phyloP scores from a whole-genome alignment of 2,797 vertebrate species.

The Cirrhinus mrigala region DNA sequence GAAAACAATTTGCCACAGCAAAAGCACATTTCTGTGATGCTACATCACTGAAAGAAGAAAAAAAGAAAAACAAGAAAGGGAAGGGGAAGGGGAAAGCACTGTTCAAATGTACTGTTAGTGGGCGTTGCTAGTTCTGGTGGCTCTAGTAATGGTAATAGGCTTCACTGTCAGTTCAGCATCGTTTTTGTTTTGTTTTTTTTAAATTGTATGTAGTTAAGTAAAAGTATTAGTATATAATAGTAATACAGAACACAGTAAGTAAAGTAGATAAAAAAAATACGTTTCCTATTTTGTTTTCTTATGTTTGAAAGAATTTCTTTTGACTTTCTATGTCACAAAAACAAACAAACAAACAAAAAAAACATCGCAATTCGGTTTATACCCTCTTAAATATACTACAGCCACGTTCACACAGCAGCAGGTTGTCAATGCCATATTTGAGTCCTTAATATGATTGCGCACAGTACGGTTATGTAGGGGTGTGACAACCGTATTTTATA shows the following conservation, averaged over 20 bases:
- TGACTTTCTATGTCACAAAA: no score
- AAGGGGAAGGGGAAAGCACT: background rate
- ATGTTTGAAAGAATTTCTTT: no score
- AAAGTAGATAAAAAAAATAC: background rate
- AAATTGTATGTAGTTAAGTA: no score
- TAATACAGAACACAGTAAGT: background rate
- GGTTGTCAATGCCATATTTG: no score
- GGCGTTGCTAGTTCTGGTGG: background rate
- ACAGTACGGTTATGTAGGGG: no score
- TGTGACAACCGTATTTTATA: no score
- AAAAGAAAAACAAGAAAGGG: background rate
- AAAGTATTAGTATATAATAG: no score
- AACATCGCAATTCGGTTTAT: background rate
- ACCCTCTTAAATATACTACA: background rate
- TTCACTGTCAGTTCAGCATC: background rate
- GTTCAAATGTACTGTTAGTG: background rate
- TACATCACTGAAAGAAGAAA: background rate
- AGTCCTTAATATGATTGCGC: no score
- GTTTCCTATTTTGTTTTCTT: background rate
- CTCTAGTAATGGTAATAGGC: background rate
- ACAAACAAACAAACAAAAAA: no score
- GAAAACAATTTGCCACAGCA: background rate
- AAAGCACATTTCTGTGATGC: constrained; percentile 10
- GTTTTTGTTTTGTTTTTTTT: no score
- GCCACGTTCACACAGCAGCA: no score